Evolutionary conservation across 2,797 vertebrate genomes (phyloP), one percentile per base, ranked within the genome.

Genomic region (Gobio occitaniae): DNA sequence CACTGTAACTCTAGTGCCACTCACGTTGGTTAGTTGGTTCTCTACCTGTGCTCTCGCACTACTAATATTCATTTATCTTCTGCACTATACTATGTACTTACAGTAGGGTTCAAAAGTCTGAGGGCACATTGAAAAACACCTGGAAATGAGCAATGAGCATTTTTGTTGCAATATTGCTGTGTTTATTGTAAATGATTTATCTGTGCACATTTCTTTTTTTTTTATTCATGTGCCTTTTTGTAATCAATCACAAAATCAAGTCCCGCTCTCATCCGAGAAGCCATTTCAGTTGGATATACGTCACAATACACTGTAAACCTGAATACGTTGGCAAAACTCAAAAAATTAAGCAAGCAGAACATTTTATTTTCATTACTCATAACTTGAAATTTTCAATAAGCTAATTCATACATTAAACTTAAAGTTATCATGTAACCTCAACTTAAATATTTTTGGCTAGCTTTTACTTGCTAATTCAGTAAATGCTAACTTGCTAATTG

Each of bases 1-100:
- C 79, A 83, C 82, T 80, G 79, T 69, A 86, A 86, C 29, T 80
- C 74, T 80, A 78, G 72, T 74, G 59, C 63, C 65, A 76, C 70
- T 68, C 25, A 6, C 12, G 5, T 25, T 29, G 61, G 61, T 15
- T 65, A 32, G 25, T 65, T 65, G 15, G 12, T 32, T 63, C 16
- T 61, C 41, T 66, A 52, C 47, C 65, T 48, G 63, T 74, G 86
- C 75, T 61, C 80, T 50, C 79, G 82, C 44, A 72, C 16, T 48
- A n/a, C 17, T 36, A 19, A 13, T 44, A 71, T 84, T 59, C 44
- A n/a, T 25, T 84, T 36, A 32, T 69, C 12, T 59, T 70, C 50
- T 71, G 50, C 74, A 78, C 48, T 69, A 15, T 69, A 15, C 36
- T 72, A 7, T 44, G 59, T 78, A 78, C 76, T 78, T 50, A 80